A percentile compares a stretch with the other conserved stretches of the same genome.
Evolutionary conservation across 2,888 invertebrate species (phyloP).

Genomic region (Eugnorisma glareosa): DNA sequence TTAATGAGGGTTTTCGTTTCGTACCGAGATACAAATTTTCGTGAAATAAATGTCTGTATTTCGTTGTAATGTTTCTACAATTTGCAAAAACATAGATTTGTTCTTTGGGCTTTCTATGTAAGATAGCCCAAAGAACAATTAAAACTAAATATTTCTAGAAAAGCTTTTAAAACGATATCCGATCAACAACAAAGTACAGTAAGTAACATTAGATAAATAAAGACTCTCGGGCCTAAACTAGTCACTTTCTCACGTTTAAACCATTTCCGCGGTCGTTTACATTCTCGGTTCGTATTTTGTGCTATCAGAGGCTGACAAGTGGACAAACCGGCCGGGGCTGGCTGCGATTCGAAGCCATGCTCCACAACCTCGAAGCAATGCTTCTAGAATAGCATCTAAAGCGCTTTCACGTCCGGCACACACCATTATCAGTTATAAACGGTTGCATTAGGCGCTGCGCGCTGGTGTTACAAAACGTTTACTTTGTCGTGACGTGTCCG

Average conservation of each 20-base stretch:
- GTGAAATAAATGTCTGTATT: neutral
- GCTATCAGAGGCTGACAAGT: constrained; percentile 48
- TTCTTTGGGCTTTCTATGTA: no score
- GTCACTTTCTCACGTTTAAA: constrained; percentile 54
- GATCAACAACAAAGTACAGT: neutral
- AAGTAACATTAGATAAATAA: constrained; percentile 22
- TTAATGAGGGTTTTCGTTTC: neutral
- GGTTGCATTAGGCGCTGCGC: constrained; percentile 32
- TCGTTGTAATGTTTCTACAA: neutral
- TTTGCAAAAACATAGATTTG: neutral
- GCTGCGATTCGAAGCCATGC: constrained; percentile 37
- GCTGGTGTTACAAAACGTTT: constrained; percentile 56
- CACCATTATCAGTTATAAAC: constrained; percentile 58
- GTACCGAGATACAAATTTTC: neutral
- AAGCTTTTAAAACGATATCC: neutral
- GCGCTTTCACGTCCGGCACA: constrained; percentile 59
- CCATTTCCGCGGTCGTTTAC: constrained; percentile 54
- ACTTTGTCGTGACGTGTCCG: constrained; percentile 32
- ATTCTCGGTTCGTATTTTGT: constrained; percentile 47
- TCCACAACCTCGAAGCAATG: constrained; percentile 36
- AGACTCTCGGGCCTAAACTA: constrained; percentile 10
- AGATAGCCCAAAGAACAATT: neutral
- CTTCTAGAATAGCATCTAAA: constrained; percentile 35
- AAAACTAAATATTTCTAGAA: neutral
- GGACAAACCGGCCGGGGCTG: constrained; percentile 44